Evolutionary conservation across 1,140 invertebrate genomes (phyloP), one percentile per base, ranked within the genome.

Genomic region (Papilio glaucus): DNA sequence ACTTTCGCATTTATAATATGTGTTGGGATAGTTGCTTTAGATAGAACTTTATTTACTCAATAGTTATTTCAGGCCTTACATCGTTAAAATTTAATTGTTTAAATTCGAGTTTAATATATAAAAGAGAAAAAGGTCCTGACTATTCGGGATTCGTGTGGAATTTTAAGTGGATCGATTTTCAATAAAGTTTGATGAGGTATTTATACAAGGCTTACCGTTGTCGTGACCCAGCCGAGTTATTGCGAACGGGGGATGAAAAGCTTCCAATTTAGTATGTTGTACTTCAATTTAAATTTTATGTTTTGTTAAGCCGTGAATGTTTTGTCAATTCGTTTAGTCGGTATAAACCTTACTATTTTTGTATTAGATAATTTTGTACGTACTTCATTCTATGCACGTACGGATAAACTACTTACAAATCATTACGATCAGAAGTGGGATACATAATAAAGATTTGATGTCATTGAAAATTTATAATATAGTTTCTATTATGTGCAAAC

Each of bases 121-220:
- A 63, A 15, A 38, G 15, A 63, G 33, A 39, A 63, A 63, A 63
- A 63, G 29, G 61, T 63, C 61, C 37, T 15, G 15, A 38, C 6
- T 33, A 8, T 24, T 53, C 9, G 33, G 33, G 33, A 39, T 38
- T 63, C 61, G 61, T 63, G 18, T 38, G 61, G 61, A 63, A 63
- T 63, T 63, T 63, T 38, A 63, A 63, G 37, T 63, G 33, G 61
- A 63, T 63, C n/a, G 61, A 39, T 63, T 39, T 38, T 15, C 61
- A 63, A 63, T 63, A 63, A 63, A 63, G 61, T 33, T 63, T 63
- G 61, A 63, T 63, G 61, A 63, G 61, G 33, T 63, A 63, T 63
- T 63, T 63, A 63, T 39, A 39, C 26, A 62, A 63, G 33, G 61
- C 33, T 63, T 63, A 63, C 33, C 61, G 37, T 21, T 38, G 61